phyloP scores from a whole-genome alignment of 2,797 vertebrate genomes.

The Cirrhinus mrigala region DNA sequence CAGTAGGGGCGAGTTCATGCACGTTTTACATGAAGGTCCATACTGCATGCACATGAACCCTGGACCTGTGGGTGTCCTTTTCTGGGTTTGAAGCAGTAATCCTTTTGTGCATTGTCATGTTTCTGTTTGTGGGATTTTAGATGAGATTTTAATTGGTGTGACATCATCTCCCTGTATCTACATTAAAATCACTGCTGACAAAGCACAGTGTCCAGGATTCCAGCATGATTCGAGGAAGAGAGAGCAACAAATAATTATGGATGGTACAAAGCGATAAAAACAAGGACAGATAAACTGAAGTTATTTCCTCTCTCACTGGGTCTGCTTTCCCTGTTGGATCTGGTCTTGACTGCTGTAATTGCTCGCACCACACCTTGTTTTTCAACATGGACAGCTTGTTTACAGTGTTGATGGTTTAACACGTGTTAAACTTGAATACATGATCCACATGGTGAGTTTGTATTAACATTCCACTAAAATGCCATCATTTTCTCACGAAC shows the following conservation, averaged over 20 bases:
- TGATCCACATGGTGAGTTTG: background rate
- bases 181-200: constrained; percentile 28
- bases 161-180: constrained; percentile 41
- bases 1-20: constrained; percentile 17
- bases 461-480: constrained; percentile 1
- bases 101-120: constrained; percentile 52
- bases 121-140: constrained; percentile 39
- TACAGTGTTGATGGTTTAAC: constrained; percentile 10
- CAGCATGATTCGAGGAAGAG: constrained; percentile 38
- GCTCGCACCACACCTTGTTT: constrained; percentile 3
- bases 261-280: constrained; percentile 63
- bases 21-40: constrained; percentile 8
- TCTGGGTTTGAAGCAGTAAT: constrained; percentile 23
- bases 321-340: constrained; percentile 8
- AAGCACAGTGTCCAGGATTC: constrained; percentile 24
- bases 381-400: constrained; percentile 13
- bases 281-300: constrained; percentile 58
- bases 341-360: constrained; percentile 45
- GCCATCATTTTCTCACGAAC: background rate
- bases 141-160: constrained; percentile 42
- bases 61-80: constrained; percentile 4
- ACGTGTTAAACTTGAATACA: background rate
- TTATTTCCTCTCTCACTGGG: background rate
- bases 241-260: constrained; percentile 55
- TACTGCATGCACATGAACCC: constrained; percentile 9